These are phyloP conservation scores for Seira musarum DNA, from an alignment of 2,888 invertebrate species.

Conservation along the genomic window DNA sequence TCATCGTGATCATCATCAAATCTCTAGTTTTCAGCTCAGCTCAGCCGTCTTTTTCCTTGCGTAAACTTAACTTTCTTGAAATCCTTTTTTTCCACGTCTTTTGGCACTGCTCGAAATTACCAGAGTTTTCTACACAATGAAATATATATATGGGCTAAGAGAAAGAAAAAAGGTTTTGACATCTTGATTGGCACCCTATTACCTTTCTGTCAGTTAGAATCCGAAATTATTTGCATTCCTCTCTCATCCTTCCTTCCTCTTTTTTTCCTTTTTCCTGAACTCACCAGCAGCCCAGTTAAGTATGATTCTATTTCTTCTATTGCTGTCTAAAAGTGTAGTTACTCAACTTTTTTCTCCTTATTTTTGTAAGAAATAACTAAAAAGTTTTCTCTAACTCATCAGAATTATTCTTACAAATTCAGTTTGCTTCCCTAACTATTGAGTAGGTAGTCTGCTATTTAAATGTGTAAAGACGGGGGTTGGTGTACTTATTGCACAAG, in stretches of 20 bases:
- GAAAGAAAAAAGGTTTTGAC: conserved; percentile 66
- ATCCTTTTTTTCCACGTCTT: conserved; percentile 22
- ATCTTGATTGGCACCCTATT: conserved; percentile 69
- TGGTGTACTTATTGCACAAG: no score
- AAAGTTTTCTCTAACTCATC: not conserved
- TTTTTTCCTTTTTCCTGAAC: conserved; percentile 2
- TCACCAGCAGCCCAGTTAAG: not conserved
- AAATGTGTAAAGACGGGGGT: no score
- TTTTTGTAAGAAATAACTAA: no score
- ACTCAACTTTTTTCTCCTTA: not conserved
- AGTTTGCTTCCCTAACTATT: not conserved
- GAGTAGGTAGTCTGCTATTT: no score
- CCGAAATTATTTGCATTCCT: conserved; percentile 62
- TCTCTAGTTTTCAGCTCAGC: conserved; percentile 2
- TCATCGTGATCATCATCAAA: conserved; percentile 10
- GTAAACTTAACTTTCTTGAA: conserved; percentile 31
- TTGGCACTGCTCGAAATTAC: conserved; percentile 35
- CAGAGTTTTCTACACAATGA: conserved; percentile 22
- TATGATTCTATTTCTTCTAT: conserved; percentile 5
- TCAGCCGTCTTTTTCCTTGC: not conserved
- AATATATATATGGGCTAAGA: conserved; percentile 32
- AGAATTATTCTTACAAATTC: conserved; percentile 2
- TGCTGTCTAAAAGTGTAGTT: not conserved
- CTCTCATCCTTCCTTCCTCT: conserved; percentile 51
- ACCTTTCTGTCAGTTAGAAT: conserved; percentile 66